A percentile compares a stretch with the other conserved stretches of the same genome.
These are phyloP conservation scores for Hydractinia symbiolongicarpus DNA, from an alignment of 30 jellyfish, hydroid and myxozoan genomes.

Conservation along the genomic window DNA sequence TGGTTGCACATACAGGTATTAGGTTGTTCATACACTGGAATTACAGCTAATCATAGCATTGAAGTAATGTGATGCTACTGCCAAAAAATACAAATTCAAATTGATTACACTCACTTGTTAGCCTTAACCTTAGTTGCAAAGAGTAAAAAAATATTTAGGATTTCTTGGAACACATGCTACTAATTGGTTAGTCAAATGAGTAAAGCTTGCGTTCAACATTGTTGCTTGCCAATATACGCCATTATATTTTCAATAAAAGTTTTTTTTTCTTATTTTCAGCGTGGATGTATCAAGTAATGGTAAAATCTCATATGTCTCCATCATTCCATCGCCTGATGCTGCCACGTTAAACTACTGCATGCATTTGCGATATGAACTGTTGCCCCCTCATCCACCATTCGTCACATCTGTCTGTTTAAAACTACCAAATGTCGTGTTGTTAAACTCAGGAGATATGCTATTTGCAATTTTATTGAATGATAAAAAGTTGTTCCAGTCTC, in stretches of 20 bases:
- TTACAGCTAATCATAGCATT: no score
- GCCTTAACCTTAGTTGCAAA: no score
- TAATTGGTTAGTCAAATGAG: no score
- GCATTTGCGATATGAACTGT: constrained; percentile 60
- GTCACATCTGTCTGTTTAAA: constrained; percentile 62
- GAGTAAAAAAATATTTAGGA: no score
- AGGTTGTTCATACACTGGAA: not conserved
- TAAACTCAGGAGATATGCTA: constrained; percentile 76
- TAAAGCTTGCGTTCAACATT: no score
- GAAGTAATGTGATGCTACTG: no score
- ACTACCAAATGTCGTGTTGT: constrained; percentile 43
- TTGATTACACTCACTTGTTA: no score
- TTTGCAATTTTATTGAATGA: constrained; percentile 41
- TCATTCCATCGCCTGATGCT: constrained; percentile 31
- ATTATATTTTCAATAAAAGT: not conserved
- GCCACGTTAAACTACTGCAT: constrained; percentile 11
- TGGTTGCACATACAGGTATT: constrained; percentile 45
- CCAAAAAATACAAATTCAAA: no score
- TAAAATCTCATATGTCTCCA: constrained; percentile 37
- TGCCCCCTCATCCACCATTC: constrained; percentile 80
- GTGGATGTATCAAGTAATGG: constrained; percentile 15
- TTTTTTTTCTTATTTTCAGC: not conserved
- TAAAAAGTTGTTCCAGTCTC: not conserved
- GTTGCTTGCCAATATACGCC: no score
- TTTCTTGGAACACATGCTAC: no score